Percentiles rank a stretch among this genome's conserved stretches.
Conservation (phyloP, 2,888 invertebrate species). For the Nephrotoma appendiculata region DNA sequence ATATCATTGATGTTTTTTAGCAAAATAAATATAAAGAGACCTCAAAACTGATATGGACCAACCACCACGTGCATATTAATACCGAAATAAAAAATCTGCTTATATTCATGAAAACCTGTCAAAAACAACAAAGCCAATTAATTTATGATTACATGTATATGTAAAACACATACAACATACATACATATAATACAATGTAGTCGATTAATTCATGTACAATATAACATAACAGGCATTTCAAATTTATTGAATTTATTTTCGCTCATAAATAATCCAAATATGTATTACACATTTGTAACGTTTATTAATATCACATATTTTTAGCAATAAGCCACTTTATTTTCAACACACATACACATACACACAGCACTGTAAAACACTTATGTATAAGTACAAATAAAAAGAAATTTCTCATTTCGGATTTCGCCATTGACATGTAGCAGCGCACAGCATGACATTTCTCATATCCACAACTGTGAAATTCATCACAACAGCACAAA, state of each 20-base stretch:
- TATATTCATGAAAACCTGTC: not conserved
- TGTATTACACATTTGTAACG: not conserved
- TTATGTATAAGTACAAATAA: not conserved
- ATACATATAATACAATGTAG: not conserved
- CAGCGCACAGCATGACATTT: not conserved
- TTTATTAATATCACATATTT: no score
- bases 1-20: no score
- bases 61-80: no score
- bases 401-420: not conserved
- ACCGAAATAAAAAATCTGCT: not conserved
- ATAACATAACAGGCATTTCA: not conserved
- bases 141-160: not conserved
- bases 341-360: not conserved
- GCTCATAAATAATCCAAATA: not conserved
- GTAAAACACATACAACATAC: not conserved
- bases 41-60: no score
- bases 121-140: not conserved
- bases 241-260: not conserved
- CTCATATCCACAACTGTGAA: not conserved
- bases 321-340: no score
- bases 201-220: not conserved
- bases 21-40: no score
- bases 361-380: not conserved
- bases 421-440: not conserved
- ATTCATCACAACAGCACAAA: not conserved